Base-by-base conservation (phyloP, 1,140 invertebrate genomes). In the Anagrus nilaparvatae region DNA sequence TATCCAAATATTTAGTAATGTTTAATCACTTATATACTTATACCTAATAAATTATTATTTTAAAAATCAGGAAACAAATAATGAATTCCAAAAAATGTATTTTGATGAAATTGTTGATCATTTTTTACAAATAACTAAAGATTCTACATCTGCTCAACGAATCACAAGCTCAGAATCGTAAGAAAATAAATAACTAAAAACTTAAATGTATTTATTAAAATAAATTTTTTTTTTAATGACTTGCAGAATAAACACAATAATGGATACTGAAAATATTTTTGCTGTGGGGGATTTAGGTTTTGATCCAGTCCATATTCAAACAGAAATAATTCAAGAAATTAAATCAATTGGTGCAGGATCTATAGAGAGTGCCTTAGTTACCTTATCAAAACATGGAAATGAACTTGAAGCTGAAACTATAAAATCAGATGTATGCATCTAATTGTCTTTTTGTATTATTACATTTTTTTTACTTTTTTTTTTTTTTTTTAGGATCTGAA, bases 161-260 rank as follows among this genome's bases (percentile, higher is more conserved):
- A 10, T 27, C 8, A 5, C 5, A n/a, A 12, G 24, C 4, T 23
- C 19, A 12, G 20, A 33, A 28, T 47, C 40, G 45, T 47, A 39
- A 43, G 40, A 43, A 29, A 9, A 17, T 19, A 7, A 41, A 23
- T 24, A 1, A 18, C 10, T 12, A 24, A 10, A 37, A 18, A n/a
- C 6, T 24, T 18, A 20, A 16, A 36, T 16, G 18, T 32, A 12
- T 20, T 20, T 34, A 24, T n/a, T 24, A 35, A 14, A 23, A 19
- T 12, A 4, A 29, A 23, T 25, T 48, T 18, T 23, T 38, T 25
- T 23, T 18, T 19, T 23, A 10, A 5, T 36, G 42, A 10, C 9
- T 46, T 38, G 19, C 13, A 58, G 55, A 10, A 2, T 35, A n/a
- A 46, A 50, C 38, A 46, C 48, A 8, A 33, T 58, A 19, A 10